Conservation (phyloP, 2,113 vertebrate genomes). For the Platichthys stellatus region DNA sequence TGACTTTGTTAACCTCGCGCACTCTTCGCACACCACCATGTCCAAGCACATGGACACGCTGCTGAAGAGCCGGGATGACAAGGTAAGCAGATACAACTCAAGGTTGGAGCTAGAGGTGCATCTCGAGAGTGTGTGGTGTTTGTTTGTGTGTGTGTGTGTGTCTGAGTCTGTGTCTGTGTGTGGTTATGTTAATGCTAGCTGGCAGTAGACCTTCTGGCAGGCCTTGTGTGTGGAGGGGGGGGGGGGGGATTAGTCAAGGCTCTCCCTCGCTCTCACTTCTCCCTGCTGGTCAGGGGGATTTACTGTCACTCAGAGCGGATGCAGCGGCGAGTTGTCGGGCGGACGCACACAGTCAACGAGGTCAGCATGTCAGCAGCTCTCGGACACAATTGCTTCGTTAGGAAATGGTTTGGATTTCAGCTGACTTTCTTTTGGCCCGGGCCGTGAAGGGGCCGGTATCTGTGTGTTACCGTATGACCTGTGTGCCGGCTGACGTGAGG, state of each 20-base stretch:
- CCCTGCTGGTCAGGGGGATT: slow-evolving; percentile 43
- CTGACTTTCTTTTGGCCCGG: slow-evolving; percentile 7
- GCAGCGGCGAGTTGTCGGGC: slow-evolving; percentile 4
- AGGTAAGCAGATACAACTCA: slow-evolving; percentile 57
- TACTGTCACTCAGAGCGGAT: slow-evolving; percentile 26
- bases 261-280: slow-evolving; percentile 57
- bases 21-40: slow-evolving; percentile 23
- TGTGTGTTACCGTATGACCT: slow-evolving; percentile 11
- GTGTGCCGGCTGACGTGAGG: background rate
- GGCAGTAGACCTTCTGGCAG: slow-evolving; percentile 54
- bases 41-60: slow-evolving; percentile 59
- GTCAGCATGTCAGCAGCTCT: slow-evolving; percentile 20
- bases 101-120: background rate
- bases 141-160: too few relatives aligned
- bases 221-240: background rate
- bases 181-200: slow-evolving; percentile 42
- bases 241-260: slow-evolving; percentile 56
- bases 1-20: slow-evolving; percentile 16
- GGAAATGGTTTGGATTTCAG: slow-evolving; percentile 31
- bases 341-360: background rate
- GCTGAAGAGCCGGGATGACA: slow-evolving; percentile 64
- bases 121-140: background rate
- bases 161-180: background rate
- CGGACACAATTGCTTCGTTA: background rate
- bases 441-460: slow-evolving; percentile 15